phyloP scores from a whole-genome alignment of 2,888 invertebrate species.

The Diabrotica balteata region DNA sequence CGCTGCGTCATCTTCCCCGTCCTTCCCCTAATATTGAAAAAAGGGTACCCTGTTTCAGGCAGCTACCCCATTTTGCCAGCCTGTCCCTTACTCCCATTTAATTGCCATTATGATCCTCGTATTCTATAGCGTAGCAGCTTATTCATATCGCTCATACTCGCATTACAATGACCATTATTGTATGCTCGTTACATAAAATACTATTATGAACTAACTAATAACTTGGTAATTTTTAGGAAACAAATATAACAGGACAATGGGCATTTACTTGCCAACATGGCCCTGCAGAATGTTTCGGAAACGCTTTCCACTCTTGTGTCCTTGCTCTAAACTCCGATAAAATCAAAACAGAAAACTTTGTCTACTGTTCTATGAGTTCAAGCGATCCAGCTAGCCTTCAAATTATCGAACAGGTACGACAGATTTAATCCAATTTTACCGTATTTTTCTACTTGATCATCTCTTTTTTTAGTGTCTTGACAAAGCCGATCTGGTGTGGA shows the following conservation, averaged over 20 bases:
- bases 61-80: too few relatives aligned
- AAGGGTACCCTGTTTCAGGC: too few relatives aligned
- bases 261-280: conserved; percentile 44
- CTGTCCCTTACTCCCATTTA: too few relatives aligned
- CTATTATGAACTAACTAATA: too few relatives aligned
- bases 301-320: conserved; percentile 64
- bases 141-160: too few relatives aligned
- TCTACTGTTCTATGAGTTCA: conserved; percentile 59
- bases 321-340: conserved; percentile 42
- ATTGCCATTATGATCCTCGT: too few relatives aligned
- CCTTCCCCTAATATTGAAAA: too few relatives aligned
- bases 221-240: conserved; percentile 1
- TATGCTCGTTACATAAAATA: too few relatives aligned
- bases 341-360: conserved; percentile 47
- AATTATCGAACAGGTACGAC: conserved; percentile 38
- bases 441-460: not conserved
- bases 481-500: conserved; percentile 42
- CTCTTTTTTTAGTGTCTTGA: conserved; percentile 55
- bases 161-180: too few relatives aligned
- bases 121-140: too few relatives aligned
- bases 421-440: not conserved
- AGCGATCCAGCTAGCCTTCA: conserved; percentile 32
- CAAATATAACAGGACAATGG: conserved; percentile 8
- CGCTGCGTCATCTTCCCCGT: too few relatives aligned
- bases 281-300: conserved; percentile 62